phyloP scores from a whole-genome alignment of 1,140 invertebrate genomes.

The Neodiprion virginianus region DNA sequence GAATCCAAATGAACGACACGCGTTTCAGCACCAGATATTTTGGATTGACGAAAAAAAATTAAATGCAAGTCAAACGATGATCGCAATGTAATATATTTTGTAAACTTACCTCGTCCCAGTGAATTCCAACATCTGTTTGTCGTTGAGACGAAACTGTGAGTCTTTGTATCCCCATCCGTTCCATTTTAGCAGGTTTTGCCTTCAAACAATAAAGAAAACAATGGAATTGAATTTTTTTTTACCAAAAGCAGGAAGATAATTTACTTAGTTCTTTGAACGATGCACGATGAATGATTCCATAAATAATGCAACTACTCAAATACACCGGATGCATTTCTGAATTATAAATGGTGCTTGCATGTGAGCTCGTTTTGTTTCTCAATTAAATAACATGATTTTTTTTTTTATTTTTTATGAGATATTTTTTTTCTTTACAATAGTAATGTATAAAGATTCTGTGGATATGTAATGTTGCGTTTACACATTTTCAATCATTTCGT shows the following conservation, averaged over 20 bases:
- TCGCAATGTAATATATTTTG: neutral
- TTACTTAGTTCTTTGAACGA: neutral
- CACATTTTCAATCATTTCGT: too few species aligned
- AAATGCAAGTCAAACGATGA: constrained; percentile 42
- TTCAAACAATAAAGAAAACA: constrained; percentile 54
- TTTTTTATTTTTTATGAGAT: neutral
- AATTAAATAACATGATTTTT: neutral
- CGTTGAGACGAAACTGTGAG: constrained; percentile 76
- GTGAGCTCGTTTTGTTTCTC: neutral
- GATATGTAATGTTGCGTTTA: too few species aligned
- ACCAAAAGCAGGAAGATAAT: neutral
- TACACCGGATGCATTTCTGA: neutral
- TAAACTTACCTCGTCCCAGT: constrained; percentile 74
- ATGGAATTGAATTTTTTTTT: neutral
- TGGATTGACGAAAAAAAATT: too few species aligned
- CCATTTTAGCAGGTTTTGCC: constrained; percentile 91
- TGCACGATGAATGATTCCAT: neutral
- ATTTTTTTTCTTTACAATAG: too few species aligned
- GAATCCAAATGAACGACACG: too few species aligned
- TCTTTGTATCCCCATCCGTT: constrained; percentile 99
- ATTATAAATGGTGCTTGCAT: neutral
- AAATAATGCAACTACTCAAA: neutral
- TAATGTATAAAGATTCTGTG: too few species aligned
- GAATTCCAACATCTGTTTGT: constrained; percentile 71
- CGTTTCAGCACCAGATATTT: too few species aligned